These are phyloP conservation scores for Heteractis magnifica DNA, from an alignment of 92 coral and sea anemone species.

Conservation along the genomic window DNA sequence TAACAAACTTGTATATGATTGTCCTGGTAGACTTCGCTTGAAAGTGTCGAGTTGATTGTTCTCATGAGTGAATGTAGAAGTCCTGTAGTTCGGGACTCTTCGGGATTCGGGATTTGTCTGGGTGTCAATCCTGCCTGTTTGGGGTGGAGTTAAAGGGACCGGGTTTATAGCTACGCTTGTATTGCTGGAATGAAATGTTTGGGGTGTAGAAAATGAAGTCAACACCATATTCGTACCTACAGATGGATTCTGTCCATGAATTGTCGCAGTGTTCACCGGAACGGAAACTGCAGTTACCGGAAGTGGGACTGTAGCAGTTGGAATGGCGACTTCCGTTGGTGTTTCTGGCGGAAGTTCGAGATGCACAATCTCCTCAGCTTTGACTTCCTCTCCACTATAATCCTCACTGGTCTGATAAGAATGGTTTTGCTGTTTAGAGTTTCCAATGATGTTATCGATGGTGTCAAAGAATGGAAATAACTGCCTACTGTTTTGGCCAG, in stretches of 20 bases:
- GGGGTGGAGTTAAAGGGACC: neutral
- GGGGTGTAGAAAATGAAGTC: conserved; percentile 1
- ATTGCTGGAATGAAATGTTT: neutral
- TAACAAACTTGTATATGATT: neutral
- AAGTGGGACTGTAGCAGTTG: conserved; percentile 22
- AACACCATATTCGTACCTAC: neutral
- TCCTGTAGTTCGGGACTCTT: neutral
- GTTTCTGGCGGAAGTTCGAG: conserved; percentile 22
- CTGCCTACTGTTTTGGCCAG: conserved; percentile 45
- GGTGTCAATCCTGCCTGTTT: neutral
- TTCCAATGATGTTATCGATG: conserved; percentile 55
- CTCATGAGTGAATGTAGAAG: too few relatives aligned
- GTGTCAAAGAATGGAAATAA: conserved; percentile 64
- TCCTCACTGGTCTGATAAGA: conserved; percentile 4
- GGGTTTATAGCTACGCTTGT: conserved; percentile 1
- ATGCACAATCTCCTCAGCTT: conserved; percentile 13
- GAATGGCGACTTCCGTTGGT: conserved; percentile 13
- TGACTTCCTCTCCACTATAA: conserved; percentile 15
- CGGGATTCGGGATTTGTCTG: neutral
- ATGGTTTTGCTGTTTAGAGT: neutral
- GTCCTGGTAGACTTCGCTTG: neutral
- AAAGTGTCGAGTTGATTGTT: neutral
- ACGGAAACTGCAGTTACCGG: conserved; percentile 13
- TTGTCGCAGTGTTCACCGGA: neutral
- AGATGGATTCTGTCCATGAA: neutral